Evolutionary conservation across 2,797 vertebrate genomes (phyloP).

Genomic region (Poeciliopsis presidionis): DNA sequence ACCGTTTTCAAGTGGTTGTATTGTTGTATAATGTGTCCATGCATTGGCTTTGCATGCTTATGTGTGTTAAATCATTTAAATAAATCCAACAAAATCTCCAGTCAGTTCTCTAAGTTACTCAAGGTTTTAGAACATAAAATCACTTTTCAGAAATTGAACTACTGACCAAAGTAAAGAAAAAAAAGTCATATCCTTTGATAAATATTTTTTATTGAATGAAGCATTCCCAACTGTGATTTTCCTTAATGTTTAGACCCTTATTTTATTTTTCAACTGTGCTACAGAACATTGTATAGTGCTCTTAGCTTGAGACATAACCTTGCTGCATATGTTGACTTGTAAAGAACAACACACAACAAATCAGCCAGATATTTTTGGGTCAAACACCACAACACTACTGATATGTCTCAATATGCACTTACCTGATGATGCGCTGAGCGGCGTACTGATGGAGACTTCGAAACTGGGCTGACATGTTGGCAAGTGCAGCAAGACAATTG

Average conservation of each 20-base stretch:
- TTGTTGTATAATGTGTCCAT: neutral
- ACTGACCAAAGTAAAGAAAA: neutral
- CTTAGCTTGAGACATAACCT: neutral
- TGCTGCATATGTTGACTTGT: no score
- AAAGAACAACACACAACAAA: neutral
- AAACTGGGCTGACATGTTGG: conserved; percentile 99
- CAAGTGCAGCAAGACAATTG: conserved; percentile 95
- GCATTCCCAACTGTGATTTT: neutral
- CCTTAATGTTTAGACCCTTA: neutral
- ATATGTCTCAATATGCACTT: conserved; percentile 22
- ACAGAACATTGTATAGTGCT: neutral
- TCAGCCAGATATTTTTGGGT: neutral
- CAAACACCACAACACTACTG: neutral
- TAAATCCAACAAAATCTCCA: neutral
- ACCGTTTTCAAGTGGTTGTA: neutral
- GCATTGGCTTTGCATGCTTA: neutral
- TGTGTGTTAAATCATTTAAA: neutral
- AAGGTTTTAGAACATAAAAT: neutral
- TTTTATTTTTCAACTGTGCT: neutral
- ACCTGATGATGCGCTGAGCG: conserved; percentile 98
- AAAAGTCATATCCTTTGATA: neutral
- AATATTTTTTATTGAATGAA: neutral
- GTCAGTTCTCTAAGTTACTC: neutral
- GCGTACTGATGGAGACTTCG: conserved; percentile 97
- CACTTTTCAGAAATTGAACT: neutral